Evolutionary conservation across 2,888 invertebrate genomes (phyloP), one percentile per base, ranked within the genome.

Genomic region (Muscina levida): DNA sequence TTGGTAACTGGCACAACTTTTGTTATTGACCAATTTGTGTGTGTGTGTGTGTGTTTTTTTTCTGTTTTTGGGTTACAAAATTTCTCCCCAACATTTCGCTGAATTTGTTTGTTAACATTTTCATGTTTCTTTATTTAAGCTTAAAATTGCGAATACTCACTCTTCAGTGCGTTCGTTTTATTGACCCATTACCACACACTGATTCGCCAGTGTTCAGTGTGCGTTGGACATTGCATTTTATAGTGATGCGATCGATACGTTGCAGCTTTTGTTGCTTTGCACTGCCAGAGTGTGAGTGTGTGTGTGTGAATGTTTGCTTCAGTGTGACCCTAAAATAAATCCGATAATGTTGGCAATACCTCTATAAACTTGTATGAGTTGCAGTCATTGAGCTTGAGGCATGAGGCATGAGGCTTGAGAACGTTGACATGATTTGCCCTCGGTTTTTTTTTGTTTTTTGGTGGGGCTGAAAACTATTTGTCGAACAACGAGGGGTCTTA

Each of bases 51-150:
- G 22, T 22, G 22, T 46, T 46, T 19, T 53, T 10, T 53, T 48
- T 48, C 48, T 15, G 48, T 48, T 48, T 44, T 44, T n/a, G 44
- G 44, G n/a, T n/a, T 44, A n/a, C n/a, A n/a, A n/a, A n/a, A n/a
- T 10, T 8, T 39, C 5, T 39, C 6, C 5, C 39, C 5, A 10
- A n/a, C n/a, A n/a, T n/a, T n/a, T n/a, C n/a, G n/a, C 39, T 44
- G 44, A 8, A 2, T n/a, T n/a, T 44, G 44, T 44, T 44, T n/a
- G 44, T 44, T 44, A 2, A 2, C 3, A 13, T 44, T 44, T n/a
- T n/a, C n/a, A 13, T 44, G 11, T 44, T 44, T 44, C 11, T 44
- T 8, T n/a, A 11, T 44, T 44, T 44, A 10, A 13, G 44, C 44
- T 44, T 44, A 44, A 44, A 44, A 39, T 8, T 39, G 39, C n/a